Evolutionary conservation across 2,888 invertebrate species (phyloP), one percentile per base, ranked within the genome.

Genomic region (Hypomecis atomaria): DNA sequence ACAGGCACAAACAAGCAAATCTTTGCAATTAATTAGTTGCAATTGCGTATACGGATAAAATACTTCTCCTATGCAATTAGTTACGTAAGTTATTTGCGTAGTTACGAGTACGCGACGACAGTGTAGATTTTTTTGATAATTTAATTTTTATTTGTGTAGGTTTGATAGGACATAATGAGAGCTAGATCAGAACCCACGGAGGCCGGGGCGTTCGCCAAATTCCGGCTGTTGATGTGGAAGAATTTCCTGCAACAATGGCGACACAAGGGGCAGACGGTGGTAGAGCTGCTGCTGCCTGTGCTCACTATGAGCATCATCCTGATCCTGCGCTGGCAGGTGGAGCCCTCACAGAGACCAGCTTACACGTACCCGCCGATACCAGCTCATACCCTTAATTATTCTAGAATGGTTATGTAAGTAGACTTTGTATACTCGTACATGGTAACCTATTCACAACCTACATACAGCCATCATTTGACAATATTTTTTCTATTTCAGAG

Each of bases 161-260:
- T 49, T 52, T 33, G 7, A 48, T 62, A 23, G 23, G 23, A 23
- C 48, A 67, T 49, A 64, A 78, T 76, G 76, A 74, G 60, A 48
- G 67, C 64, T 40, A 73, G 68, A 60, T 50, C 74, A 13, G 62
- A 70, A 52, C 68, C 67, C 49, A 66, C 54, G 54, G 82, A 82
- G 54, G 84, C 90, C 1, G 77, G 79, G n/a, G 83, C 87, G 4
- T 92, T 88, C 82, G 87, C 92, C 40, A 95, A 95, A 82, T 96
- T 97, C 79, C 82, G 92, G 10, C 89, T 97, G 68, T 88, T 97
- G 65, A 93, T 96, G 85, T 97, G 97, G 97, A 97, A 97, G 88
- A 97, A 97, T 84, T 96, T 95, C 88, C 85, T 95, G 4, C 94
- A 97, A 48, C 96, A 97, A 88, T 95, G 94, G 91, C 92, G 96